phyloP scores from a whole-genome alignment of 2,888 invertebrate species.

The Rotaria socialis region DNA sequence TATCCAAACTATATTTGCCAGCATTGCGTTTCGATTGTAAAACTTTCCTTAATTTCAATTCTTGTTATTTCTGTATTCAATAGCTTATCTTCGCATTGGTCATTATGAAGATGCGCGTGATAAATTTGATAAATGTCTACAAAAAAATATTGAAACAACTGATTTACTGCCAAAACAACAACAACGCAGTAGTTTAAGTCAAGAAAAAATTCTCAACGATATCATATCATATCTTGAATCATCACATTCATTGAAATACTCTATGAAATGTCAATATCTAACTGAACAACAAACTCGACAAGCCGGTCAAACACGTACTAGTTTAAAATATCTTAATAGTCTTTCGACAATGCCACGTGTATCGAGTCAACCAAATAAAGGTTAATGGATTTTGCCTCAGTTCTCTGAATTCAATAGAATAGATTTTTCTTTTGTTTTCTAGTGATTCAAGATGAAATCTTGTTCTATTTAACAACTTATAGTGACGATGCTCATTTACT shows the following conservation, averaged over 20 bases:
- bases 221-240: constrained; percentile 53
- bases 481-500: constrained; percentile 73
- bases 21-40: no score
- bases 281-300: constrained; percentile 47
- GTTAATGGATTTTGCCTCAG: constrained; percentile 24
- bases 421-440: constrained; percentile 55
- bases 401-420: neutral
- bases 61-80: neutral
- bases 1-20: no score
- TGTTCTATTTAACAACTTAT: constrained; percentile 75
- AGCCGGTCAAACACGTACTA: constrained; percentile 36
- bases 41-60: neutral
- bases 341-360: constrained; percentile 36
- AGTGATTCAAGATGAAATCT: constrained; percentile 65
- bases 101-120: constrained; percentile 70
- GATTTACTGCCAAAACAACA: neutral
- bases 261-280: neutral
- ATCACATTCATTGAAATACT: neutral
- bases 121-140: constrained; percentile 67
- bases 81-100: constrained; percentile 59
- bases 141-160: constrained; percentile 47
- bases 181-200: neutral
- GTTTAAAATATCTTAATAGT: constrained; percentile 16
- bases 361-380: constrained; percentile 19
- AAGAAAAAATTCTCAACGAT: constrained; percentile 51